Base-by-base conservation (phyloP, 1,140 invertebrate genomes). In the Diorhabda carinulata region DNA sequence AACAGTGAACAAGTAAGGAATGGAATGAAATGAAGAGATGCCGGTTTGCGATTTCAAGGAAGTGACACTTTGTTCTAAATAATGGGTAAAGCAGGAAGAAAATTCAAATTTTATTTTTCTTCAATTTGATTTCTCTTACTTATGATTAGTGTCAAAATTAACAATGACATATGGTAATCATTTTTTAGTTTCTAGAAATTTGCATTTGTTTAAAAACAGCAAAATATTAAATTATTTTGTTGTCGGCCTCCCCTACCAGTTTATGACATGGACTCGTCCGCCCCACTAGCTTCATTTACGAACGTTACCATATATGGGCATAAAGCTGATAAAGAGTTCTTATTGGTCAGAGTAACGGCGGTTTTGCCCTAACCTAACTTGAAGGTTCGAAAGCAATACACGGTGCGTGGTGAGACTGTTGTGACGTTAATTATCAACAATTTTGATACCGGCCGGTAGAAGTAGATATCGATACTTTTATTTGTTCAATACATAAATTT, bases 261-360 rank as follows among this genome's bases (percentile, higher is more conserved):
- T 45, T 58, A 44, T 41, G 41, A 62, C 58, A 73, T 77, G 73
- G 75, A 75, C 66, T 75, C 72, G 74, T 72, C 78, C 74, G 61
- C 83, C 80, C 81, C 79, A 78, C 80, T 81, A 78, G 72, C 67
- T 78, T 80, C 81, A 82, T 82, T 82, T 82, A 84, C 83, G 83
- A 83, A 85, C 84, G 86, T 87, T 88, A 86, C 89, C 88, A 89
- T 90, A 90, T 90, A 90, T 89, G 88, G 89, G 86, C 87, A 90
- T 88, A 87, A 88, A 88, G 86, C 85, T 85, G 85, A 86, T 83
- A 78, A 80, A 76, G 83, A 69, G 70, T 76, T 80, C 78, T 81
- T 84, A 90, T 90, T 90, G 89, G 89, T 71, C 63, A 74, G 47
- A 69, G 73, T 73, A 74, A 76, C 75, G 43, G 60, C 67, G 67